Conservation (phyloP, 2,113 vertebrate species). For the Sula dactylatra region DNA sequence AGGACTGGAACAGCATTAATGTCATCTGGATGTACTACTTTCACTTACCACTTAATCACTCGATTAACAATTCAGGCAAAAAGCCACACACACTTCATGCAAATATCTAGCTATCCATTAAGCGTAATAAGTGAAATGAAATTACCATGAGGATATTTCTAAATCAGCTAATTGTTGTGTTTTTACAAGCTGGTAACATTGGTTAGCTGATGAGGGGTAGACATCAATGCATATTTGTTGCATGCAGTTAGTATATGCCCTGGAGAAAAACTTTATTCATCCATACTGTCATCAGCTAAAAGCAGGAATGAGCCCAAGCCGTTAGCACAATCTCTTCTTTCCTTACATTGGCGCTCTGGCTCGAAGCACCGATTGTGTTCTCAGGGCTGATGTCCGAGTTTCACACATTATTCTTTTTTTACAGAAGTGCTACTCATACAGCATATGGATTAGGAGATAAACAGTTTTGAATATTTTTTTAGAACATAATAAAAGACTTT, state of each 20-base stretch:
- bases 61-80: slow-evolving; percentile 64
- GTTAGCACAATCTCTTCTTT: neutral
- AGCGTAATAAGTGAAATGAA: slow-evolving; percentile 58
- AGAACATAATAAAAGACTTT: neutral
- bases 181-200: slow-evolving; percentile 30
- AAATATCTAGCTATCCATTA: slow-evolving; percentile 65
- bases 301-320: neutral
- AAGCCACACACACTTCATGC: slow-evolving; percentile 65
- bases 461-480: neutral
- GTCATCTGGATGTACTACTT: slow-evolving; percentile 36
- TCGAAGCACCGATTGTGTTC: neutral
- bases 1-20: slow-evolving; percentile 37
- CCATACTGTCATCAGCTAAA: neutral
- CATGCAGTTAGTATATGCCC: slow-evolving; percentile 4
- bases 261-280: slow-evolving; percentile 4
- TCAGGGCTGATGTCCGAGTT: neutral
- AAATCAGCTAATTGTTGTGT: slow-evolving; percentile 58
- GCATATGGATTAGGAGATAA: neutral
- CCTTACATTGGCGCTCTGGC: neutral
- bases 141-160: slow-evolving; percentile 63
- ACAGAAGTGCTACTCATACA: neutral
- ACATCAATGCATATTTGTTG: slow-evolving; percentile 24
- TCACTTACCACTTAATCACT: slow-evolving; percentile 55
- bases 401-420: neutral
- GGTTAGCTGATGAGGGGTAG: slow-evolving; percentile 24